Conservation (phyloP, 2,113 vertebrate genomes). For the Colistium nudipinnis region DNA sequence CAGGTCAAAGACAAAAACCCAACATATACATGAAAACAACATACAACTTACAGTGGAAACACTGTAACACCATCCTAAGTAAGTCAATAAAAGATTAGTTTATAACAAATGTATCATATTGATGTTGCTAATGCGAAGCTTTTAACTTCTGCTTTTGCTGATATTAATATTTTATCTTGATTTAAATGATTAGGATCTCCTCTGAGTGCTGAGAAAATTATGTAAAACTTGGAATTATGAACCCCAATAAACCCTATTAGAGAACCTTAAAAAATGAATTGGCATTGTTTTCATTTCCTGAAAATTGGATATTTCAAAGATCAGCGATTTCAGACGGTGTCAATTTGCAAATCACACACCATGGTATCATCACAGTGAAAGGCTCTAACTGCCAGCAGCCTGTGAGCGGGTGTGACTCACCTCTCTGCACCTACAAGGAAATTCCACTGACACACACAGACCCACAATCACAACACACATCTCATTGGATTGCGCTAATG, state of each 20-base stretch:
- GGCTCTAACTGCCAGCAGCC: conserved; percentile 46
- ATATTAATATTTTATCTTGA: conserved; percentile 7
- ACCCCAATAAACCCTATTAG: background rate
- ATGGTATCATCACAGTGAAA: conserved; percentile 30
- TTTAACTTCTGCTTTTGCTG: background rate
- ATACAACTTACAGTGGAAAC: background rate
- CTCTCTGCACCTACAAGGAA: conserved; percentile 60
- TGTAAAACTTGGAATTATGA: conserved; percentile 1
- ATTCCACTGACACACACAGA: conserved; percentile 43
- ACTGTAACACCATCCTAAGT: no score
- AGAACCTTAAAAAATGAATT: conserved; percentile 24
- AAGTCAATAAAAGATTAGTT: background rate
- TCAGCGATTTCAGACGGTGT: conserved; percentile 34
- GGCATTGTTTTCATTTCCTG: conserved; percentile 43
- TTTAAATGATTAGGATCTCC: background rate
- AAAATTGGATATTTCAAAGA: conserved; percentile 59
- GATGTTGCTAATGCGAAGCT: background rate
- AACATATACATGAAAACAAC: background rate
- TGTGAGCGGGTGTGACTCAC: conserved; percentile 64
- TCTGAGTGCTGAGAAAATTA: background rate
- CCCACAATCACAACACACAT: conserved; percentile 20
- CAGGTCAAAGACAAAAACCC: background rate
- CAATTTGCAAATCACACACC: conserved; percentile 63
- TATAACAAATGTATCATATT: background rate
- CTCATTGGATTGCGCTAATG: conserved; percentile 25